Percentiles rank a stretch among this genome's conserved stretches.
phyloP scores from a whole-genome alignment of 2,797 vertebrate genomes.

The Amblyraja radiata region DNA sequence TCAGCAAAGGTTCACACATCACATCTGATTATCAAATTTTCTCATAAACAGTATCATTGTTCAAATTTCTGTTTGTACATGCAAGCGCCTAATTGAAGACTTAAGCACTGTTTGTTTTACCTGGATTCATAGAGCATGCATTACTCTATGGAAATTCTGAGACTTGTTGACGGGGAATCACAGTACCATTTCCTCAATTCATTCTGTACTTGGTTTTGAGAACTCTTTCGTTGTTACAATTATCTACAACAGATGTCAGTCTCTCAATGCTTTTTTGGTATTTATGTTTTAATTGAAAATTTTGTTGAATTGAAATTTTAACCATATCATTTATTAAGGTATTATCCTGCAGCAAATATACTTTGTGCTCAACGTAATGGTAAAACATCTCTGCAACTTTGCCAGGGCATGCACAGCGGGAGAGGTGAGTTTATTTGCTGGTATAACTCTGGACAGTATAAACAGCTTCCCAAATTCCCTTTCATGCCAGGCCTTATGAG shows the following conservation, averaged over 20 bases:
- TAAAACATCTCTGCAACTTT: slow-evolving; percentile 2
- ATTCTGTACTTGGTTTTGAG: not conserved
- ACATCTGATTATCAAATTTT: not conserved
- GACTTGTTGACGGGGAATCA: not conserved
- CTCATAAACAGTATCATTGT: not conserved
- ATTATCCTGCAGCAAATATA: slow-evolving; percentile 4
- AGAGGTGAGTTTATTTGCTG: slow-evolving; percentile 38
- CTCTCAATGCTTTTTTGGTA: not conserved
- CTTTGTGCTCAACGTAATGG: slow-evolving; percentile 3
- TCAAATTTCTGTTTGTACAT: not conserved
- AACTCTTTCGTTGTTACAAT: not conserved
- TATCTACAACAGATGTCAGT: not conserved
- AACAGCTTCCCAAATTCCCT: slow-evolving; percentile 32
- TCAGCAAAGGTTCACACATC: not conserved
- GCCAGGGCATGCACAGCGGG: slow-evolving; percentile 35
- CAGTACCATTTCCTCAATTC: not conserved
- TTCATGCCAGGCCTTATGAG: slow-evolving; percentile 25
- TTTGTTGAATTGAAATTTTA: not conserved
- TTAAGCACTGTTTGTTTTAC: not conserved
- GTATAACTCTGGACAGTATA: slow-evolving; percentile 36
- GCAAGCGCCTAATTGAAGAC: not conserved
- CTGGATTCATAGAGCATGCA: not conserved
- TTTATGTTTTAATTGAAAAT: not conserved
- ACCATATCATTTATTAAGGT: not conserved
- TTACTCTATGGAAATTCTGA: not conserved